Evolutionary conservation across 2,113 vertebrate species (phyloP).

Genomic region (Canis aureus): DNA sequence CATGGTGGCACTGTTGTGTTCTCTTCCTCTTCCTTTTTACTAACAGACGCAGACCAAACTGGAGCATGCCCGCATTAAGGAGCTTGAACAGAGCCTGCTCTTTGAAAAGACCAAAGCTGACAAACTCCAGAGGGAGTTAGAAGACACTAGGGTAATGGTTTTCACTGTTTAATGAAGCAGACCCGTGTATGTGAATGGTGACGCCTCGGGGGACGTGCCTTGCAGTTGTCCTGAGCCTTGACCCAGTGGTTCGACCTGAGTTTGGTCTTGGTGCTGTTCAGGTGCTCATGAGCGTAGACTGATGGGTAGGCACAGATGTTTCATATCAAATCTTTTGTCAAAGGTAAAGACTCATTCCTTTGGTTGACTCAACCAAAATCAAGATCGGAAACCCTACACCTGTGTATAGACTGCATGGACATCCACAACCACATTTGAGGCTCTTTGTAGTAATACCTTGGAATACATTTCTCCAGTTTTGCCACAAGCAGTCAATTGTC

Average conservation of each 20-base stretch:
- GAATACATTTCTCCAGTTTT: not conserved
- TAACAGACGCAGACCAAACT: constrained; percentile 99
- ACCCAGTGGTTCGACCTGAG: constrained; percentile 61
- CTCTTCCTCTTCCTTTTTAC: constrained; percentile 99
- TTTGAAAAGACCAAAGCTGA: constrained; percentile 99
- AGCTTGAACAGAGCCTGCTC: constrained; percentile 99
- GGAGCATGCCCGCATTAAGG: constrained; percentile 99
- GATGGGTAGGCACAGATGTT: not conserved
- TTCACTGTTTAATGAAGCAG: constrained; percentile 90
- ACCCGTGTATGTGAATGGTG: constrained; percentile 78
- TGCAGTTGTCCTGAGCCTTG: constrained; percentile 12
- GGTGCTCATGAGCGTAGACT: not conserved
- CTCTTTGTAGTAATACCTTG: not conserved
- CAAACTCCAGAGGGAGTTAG: constrained; percentile 99
- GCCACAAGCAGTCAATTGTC: constrained; percentile 53
- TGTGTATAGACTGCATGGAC: not conserved
- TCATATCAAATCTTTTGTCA: not conserved
- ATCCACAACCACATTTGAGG: not conserved
- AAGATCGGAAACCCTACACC: not conserved
- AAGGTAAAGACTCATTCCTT: not conserved
- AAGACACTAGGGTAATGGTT: constrained; percentile 99
- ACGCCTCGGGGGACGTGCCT: constrained; percentile 60
- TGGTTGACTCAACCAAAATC: not conserved
- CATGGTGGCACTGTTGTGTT: constrained; percentile 99
- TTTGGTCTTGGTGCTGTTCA: not conserved